Percentiles rank a stretch among this genome's conserved stretches.
phyloP scores from a whole-genome alignment of 2,113 vertebrate species.

The Passer montanus region DNA sequence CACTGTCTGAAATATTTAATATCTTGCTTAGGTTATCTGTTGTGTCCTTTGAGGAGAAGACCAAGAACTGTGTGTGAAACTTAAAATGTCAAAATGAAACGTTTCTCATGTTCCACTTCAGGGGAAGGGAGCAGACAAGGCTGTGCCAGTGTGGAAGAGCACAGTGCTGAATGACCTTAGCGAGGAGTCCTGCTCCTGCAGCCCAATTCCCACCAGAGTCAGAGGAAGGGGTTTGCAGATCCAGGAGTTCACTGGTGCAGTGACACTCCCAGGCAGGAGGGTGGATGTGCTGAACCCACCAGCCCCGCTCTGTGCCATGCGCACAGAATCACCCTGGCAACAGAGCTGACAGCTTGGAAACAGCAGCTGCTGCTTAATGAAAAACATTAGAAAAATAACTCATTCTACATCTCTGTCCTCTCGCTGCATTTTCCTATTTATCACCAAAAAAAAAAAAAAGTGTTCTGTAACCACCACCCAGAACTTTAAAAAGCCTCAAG shows the following conservation, averaged over 20 bases:
- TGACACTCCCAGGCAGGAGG: not conserved
- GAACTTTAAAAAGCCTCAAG: constrained; percentile 1
- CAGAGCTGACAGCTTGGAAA: constrained; percentile 74
- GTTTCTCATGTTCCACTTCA: not conserved
- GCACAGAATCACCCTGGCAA: constrained; percentile 70
- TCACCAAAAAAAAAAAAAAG: not conserved
- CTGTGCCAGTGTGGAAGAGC: not conserved
- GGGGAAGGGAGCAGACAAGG: not conserved
- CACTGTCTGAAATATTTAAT: not conserved
- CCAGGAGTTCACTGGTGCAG: not conserved
- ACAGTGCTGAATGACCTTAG: not conserved
- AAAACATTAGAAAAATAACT: constrained; percentile 71
- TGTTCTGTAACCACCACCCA: not conserved
- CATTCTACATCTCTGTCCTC: constrained; percentile 45
- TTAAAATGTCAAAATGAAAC: not conserved
- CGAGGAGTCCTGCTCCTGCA: not conserved
- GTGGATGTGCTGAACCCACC: not conserved
- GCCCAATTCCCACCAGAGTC: not conserved
- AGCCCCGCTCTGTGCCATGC: constrained; percentile 14
- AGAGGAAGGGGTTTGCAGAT: not conserved
- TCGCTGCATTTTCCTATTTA: constrained; percentile 62
- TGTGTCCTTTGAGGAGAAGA: not conserved
- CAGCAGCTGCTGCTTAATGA: constrained; percentile 74
- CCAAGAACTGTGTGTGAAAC: not conserved
- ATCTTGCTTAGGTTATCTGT: not conserved